Evolutionary conservation across 2,797 vertebrate species (phyloP), one percentile per base, ranked within the genome.

Genomic region (Sebastes kiyomatsui): DNA sequence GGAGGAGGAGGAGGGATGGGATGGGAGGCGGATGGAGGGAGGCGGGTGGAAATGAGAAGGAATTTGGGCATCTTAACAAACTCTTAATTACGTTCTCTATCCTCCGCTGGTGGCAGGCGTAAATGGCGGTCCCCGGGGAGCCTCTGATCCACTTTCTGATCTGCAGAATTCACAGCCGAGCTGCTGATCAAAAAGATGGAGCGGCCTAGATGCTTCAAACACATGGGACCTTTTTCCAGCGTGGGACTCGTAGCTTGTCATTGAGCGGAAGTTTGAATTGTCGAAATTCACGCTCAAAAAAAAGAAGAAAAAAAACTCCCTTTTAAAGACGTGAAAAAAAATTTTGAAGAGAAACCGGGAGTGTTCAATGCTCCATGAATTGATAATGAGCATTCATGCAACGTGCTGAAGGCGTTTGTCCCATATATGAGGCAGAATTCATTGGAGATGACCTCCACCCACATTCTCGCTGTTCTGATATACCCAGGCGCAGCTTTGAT

Each of bases 81-180:
- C 88, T 92, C 92, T 92, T 94, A 95, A 95, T 94, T 94, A 94
- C 87, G 77, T 88, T 91, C 90, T 90, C 87, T 92, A 89, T 93
- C 92, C 91, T 90, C 86, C 55, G 92, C 90, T 92, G 93, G 92
- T 93, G 93, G 92, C 93, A 87, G 90, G 87, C 92, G 35, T 96
- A 95, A 95, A 95, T 92, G 94, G 83, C 87, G 68, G 90, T 94
- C 94, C 92, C 94, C 86, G 4, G 92, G 92, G 94, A 94, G 93
- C 80, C 89, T 93, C 87, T 95, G 94, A 95, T 95, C 93, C 94
- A 95, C 93, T 95, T 94, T 95, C 93, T 95, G 94, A 95, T 95
- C 93, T 91, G 88, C 85, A 80, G 91, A 89, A 95, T 90, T 94
- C 93, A 90, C 85, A 90, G 83, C 84, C 87, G 88, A 89, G 89